Base-by-base conservation (phyloP, 2,888 invertebrate genomes). In the Aleiodes leptofemur region DNA sequence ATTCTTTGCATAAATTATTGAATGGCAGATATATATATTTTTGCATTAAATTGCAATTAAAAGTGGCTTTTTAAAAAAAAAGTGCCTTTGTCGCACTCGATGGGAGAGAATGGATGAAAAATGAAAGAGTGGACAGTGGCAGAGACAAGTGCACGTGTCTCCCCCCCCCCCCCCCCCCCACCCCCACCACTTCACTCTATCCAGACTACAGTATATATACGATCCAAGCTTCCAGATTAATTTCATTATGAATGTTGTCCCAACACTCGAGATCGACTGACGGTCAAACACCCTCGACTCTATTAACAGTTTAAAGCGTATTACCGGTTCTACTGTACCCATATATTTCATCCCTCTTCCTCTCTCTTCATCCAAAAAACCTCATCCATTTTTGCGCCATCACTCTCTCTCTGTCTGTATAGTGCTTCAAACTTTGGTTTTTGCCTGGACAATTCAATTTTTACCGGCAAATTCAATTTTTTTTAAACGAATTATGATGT, bases 171-270 rank as follows among this genome's bases (percentile, higher is more conserved):
- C 23, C 64, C 61, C 2, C 31, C 23, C 23, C 23, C 23, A 56
- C 61, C 2, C 31, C 11, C 13, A 31, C 13, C 43, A 16, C 1
- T 11, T 38, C 56, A n/a, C 74, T 48, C 11, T 55, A 38, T 61
- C 53, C 66, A 34, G 29, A 7, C 50, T 51, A 50, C 50, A 31
- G 51, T n/a, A 51, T 48, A 51, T 48, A n/a, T 23, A 66, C 5
- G 23, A 50, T 50, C 23, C 78, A 74, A 78, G 82, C 75, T 78
- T 79, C 55, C 82, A 89, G 88, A 89, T 89, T 89, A 89, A 89
- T 89, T 89, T 87, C 87, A 88, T 89, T 88, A 89, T 87, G 84
- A 86, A 87, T 89, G 89, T 89, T 89, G 86, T 87, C 84, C 85
- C 86, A 89, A 89, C 89, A 88, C 89, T 89, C 86, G 88, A 89